Percentiles rank a stretch among this genome's conserved stretches.
phyloP scores from a whole-genome alignment of 1,140 invertebrate species.

The Zaprionus ornatus region DNA sequence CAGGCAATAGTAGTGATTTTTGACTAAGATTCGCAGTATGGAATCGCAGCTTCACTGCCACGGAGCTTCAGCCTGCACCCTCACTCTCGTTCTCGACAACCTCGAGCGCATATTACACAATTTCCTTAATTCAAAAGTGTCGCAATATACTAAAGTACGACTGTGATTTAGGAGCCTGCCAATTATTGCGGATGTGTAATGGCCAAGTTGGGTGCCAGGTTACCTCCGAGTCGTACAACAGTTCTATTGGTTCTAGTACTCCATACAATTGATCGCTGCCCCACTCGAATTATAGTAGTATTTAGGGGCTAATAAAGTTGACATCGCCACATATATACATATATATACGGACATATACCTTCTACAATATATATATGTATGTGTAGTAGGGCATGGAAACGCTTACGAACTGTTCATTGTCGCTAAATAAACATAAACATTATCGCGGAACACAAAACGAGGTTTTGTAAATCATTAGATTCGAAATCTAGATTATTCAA shows the following conservation, averaged over 20 bases:
- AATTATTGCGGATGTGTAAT: background rate
- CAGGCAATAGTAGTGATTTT: conserved; percentile 27
- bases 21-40: conserved; percentile 40
- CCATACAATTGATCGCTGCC: conserved; percentile 10
- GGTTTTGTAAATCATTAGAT: conserved; percentile 16
- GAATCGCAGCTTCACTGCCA: background rate
- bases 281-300: background rate
- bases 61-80: background rate
- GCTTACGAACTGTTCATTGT: background rate
- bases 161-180: background rate
- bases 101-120: background rate
- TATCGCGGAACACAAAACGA: conserved; percentile 5
- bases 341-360: too few species aligned
- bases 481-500: conserved; percentile 30
- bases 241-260: background rate
- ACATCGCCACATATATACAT: background rate
- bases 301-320: conserved; percentile 10
- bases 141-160: background rate
- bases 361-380: background rate
- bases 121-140: background rate
- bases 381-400: background rate
- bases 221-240: background rate
- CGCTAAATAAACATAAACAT: background rate
- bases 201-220: background rate
- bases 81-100: background rate